phyloP scores from a whole-genome alignment of 2,113 vertebrate species.

The Anser cygnoides region DNA sequence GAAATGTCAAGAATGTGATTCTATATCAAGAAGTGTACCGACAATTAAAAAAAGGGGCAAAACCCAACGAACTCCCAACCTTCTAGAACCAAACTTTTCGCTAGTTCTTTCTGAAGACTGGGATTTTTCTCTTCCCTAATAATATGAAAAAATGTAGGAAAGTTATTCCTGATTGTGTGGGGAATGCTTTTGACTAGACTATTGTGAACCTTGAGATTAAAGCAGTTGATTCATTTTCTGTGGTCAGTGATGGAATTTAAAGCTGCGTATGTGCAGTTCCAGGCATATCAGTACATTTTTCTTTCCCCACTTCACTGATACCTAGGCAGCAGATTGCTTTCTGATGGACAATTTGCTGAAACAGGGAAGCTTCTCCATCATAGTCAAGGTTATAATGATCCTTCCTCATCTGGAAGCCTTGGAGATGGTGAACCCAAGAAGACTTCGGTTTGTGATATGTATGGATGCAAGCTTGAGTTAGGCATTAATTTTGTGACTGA shows the following conservation, averaged over 20 bases:
- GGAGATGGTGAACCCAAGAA: background rate
- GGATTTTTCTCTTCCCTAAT: background rate
- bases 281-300: background rate
- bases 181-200: background rate
- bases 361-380: background rate
- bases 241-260: background rate
- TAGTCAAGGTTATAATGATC: background rate
- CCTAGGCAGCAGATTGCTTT: background rate
- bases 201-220: background rate
- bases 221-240: background rate
- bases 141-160: background rate
- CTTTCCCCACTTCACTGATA: background rate
- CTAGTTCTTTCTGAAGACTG: background rate
- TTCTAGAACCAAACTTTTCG: background rate
- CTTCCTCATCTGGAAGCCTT: background rate
- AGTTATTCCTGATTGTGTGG: background rate
- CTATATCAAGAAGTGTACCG: background rate
- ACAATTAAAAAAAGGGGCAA: background rate
- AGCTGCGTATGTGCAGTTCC: background rate
- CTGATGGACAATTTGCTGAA: background rate
- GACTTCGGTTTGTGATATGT: background rate
- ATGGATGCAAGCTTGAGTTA: background rate
- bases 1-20: background rate
- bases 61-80: fast-evolving
- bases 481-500: background rate